Conservation (phyloP, 2,113 vertebrate genomes). For the Otis tarda region DNA sequence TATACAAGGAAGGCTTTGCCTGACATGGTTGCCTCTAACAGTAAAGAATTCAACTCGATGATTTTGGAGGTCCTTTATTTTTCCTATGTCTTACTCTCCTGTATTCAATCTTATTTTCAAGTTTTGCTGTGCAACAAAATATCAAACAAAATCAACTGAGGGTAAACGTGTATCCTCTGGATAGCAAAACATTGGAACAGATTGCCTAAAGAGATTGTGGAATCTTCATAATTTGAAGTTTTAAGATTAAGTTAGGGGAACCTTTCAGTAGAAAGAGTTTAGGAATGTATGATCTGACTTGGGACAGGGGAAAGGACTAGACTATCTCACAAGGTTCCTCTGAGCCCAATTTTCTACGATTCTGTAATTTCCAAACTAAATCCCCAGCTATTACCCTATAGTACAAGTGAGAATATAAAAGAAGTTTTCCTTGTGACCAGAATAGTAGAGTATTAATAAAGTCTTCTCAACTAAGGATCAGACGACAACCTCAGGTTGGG, state of each 20-base stretch:
- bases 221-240: background rate
- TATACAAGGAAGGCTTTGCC: background rate
- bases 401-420: background rate
- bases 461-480: background rate
- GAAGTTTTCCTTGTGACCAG: background rate
- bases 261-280: background rate
- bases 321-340: background rate
- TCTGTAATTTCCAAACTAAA: background rate
- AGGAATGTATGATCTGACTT: background rate
- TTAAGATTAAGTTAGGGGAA: background rate
- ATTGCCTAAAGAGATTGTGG: background rate
- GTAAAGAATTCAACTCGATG: background rate
- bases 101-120: background rate
- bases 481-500: background rate
- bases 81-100: background rate
- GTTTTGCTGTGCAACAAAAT: background rate
- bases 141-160: background rate
- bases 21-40: background rate
- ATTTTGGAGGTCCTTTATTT: background rate
- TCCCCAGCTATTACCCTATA: background rate
- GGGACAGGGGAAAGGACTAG: background rate
- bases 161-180: background rate
- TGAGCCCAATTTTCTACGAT: background rate
- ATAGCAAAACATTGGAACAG: background rate
- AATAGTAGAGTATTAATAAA: background rate